Percentiles rank a stretch among this genome's conserved stretches.
These are phyloP conservation scores for Anolis sagrei DNA, from an alignment of 2,113 vertebrate genomes.

Conservation along the genomic window DNA sequence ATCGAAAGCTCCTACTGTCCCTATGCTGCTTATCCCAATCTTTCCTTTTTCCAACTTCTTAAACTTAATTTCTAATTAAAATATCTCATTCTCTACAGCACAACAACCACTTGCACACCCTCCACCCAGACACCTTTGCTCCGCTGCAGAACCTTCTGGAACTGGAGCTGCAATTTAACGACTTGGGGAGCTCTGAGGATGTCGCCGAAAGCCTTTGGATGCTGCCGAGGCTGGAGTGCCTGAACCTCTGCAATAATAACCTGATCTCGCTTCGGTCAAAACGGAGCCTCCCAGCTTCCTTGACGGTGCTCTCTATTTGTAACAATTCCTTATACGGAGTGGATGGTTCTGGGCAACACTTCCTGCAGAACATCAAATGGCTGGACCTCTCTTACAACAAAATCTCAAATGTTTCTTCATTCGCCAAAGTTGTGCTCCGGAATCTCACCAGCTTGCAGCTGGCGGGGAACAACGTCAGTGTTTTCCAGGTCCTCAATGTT, in stretches of 20 bases:
- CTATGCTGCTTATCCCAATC: too few species aligned
- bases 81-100: background rate
- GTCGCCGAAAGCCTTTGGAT: slow-evolving; percentile 22
- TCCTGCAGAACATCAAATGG: slow-evolving; percentile 55
- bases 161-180: slow-evolving; percentile 44
- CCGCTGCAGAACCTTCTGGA: slow-evolving; percentile 32
- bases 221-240: slow-evolving; percentile 17
- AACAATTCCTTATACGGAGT: slow-evolving; percentile 73
- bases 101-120: slow-evolving; percentile 20
- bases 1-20: too few species aligned
- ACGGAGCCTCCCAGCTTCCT: slow-evolving; percentile 60
- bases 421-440: slow-evolving; percentile 67
- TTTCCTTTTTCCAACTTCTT: too few species aligned
- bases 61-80: too few species aligned
- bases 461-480: slow-evolving; percentile 68
- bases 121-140: slow-evolving; percentile 24
- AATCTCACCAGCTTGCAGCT: slow-evolving; percentile 65
- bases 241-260: slow-evolving; percentile 55
- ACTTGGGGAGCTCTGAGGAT: background rate
- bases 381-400: slow-evolving; percentile 81
- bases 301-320: slow-evolving; percentile 69
- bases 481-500: slow-evolving; percentile 65
- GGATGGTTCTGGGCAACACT: slow-evolving; percentile 31
- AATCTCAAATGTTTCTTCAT: slow-evolving; percentile 33
- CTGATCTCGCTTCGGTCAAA: slow-evolving; percentile 48